Evolutionary conservation across 2,888 invertebrate genomes (phyloP).

Genomic region (Dicranocentrus wangi): DNA sequence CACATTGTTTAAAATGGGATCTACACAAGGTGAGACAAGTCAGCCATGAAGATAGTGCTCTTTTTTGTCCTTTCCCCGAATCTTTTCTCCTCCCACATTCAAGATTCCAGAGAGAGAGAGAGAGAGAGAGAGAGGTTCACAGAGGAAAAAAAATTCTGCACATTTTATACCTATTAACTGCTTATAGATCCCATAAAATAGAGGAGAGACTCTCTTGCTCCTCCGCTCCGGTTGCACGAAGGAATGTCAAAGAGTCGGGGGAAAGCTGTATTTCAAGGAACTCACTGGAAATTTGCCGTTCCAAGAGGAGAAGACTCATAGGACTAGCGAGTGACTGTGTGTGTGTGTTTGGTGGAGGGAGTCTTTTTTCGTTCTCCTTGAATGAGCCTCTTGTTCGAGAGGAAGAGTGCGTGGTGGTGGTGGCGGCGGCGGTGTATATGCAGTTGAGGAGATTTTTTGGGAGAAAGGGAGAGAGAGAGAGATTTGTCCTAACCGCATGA

Average conservation of each 20-base stretch:
- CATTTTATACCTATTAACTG: conserved; percentile 32
- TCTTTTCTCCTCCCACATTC: background rate
- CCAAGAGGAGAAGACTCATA: too few relatives aligned
- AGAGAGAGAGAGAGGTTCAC: too few relatives aligned
- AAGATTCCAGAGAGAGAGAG: too few relatives aligned
- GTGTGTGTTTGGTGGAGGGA: too few relatives aligned
- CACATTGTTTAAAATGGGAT: conserved; percentile 54
- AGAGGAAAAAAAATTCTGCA: background rate
- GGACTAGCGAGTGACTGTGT: conserved; percentile 29
- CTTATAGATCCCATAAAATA: conserved; percentile 16
- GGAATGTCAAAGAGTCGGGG: conserved; percentile 13
- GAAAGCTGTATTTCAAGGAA: background rate
- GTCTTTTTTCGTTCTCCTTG: conserved; percentile 45
- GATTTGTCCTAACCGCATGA: conserved; percentile 64
- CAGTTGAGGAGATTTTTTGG: background rate
- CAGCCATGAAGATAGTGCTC: conserved; percentile 41
- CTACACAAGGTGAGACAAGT: conserved; percentile 44
- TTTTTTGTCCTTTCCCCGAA: background rate
- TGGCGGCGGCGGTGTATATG: too few relatives aligned
- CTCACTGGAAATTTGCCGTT: too few relatives aligned
- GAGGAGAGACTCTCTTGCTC: background rate
- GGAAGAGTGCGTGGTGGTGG: background rate
- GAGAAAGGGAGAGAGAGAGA: conserved; percentile 21
- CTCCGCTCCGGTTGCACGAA: conserved; percentile 2
- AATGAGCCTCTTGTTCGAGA: conserved; percentile 56